These are phyloP conservation scores for Hozukius guyotensis DNA, from an alignment of 2,797 vertebrate species.

Conservation along the genomic window DNA sequence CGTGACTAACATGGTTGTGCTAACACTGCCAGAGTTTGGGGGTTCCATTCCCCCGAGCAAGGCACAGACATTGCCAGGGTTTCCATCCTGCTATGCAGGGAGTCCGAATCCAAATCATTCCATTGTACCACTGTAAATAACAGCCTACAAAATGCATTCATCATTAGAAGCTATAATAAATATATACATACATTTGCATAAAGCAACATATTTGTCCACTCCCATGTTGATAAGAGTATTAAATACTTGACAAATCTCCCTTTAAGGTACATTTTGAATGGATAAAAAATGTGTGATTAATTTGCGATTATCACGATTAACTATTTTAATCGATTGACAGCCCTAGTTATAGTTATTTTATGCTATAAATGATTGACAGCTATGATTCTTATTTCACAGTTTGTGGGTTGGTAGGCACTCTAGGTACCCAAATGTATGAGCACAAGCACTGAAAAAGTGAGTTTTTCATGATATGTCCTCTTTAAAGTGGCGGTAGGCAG, in stretches of 20 bases:
- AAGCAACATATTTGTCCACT: no score
- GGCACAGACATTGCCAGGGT: background rate
- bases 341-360: no score
- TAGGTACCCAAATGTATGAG: background rate
- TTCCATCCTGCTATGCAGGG: background rate
- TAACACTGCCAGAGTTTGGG: background rate
- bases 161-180: conserved; percentile 6
- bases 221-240: no score
- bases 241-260: no score
- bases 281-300: no score
- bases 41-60: conserved; percentile 11
- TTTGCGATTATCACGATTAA: no score
- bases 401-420: background rate
- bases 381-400: background rate
- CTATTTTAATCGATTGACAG: no score
- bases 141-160: background rate
- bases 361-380: no score
- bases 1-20: background rate
- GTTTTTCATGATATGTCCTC: background rate
- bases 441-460: background rate
- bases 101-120: background rate
- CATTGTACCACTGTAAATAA: background rate
- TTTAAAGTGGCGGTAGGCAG: background rate
- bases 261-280: no score
- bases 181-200: no score